Evolutionary conservation across 2,113 vertebrate species (phyloP), one percentile per base, ranked within the genome.

Genomic region (Oxyruncus cristatus): DNA sequence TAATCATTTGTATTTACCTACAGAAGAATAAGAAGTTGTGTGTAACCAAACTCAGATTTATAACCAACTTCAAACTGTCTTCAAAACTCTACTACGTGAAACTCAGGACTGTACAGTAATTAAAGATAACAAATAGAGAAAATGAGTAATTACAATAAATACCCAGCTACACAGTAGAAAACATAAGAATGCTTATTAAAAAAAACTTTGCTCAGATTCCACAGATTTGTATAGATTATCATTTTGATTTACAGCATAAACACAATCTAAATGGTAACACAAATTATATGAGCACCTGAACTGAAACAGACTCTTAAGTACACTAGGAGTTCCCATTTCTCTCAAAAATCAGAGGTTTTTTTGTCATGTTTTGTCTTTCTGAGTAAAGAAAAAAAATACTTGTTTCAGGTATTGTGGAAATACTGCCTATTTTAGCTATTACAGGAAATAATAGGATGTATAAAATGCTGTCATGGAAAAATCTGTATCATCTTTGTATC

Each of bases 401-500:
- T 87, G 42, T 68, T 91, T 91, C 58, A 71, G 21, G 50, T 67
- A 81, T 76, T 72, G 26, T 37, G 26, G 89, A 95, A 92, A 96
- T 52, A 81, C 35, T n/a, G 42, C 61, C 68, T 75, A 80, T 86
- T 93, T 93, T 76, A 63, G 76, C 65, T 90, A 81, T 70, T 93
- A 86, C 44, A 26, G 72, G 72, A 92, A 96, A 84, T 89, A 94
- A 88, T 5, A 91, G 52, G 44, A 76, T 39, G 47, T 74, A 95
- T 65, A 91, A 94, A 95, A 92, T 41, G 56, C 88, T 95, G 52
- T 41, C 83, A 74, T 76, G 35, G 56, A 91, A 93, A 91, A 96
- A 74, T 84, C 65, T 8, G 4, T 67, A 81, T 86, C 63, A 81
- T 55, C 50, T 92, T 92, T 74, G 30, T 86, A 93, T 71, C 85